A percentile compares a stretch with the other conserved stretches of the same genome.
Evolutionary conservation across 2,797 vertebrate species (phyloP).

Genomic region (Sebastes jordani): DNA sequence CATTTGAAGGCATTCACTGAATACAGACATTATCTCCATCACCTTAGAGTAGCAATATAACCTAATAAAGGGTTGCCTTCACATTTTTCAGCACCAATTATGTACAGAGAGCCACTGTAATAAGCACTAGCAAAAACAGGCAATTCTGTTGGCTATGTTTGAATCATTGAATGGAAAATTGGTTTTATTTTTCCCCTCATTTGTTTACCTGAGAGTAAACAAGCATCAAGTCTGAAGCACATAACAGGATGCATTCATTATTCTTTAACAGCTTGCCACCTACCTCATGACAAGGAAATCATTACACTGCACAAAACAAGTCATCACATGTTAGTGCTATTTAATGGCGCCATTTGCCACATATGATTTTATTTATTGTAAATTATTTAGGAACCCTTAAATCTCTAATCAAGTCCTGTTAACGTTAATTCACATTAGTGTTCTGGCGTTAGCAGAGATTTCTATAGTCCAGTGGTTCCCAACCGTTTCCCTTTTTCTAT

Average conservation of each 20-base stretch:
- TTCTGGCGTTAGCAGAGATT: not conserved
- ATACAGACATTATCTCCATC: not conserved
- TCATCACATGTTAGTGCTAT: not conserved
- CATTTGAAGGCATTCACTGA: not conserved
- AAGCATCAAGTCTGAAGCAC: not conserved
- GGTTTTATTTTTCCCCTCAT: not conserved
- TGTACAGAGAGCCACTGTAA: not conserved
- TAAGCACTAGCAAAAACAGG: not conserved
- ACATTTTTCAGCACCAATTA: not conserved
- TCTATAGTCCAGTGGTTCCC: not conserved
- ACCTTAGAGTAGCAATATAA: not conserved
- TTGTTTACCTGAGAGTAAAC: not conserved
- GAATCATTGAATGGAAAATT: not conserved
- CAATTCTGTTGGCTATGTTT: not conserved
- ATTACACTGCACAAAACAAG: not conserved
- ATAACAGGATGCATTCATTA: conserved; percentile 1
- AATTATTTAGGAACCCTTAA: not conserved
- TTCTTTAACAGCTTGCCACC: not conserved
- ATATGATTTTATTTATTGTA: not conserved
- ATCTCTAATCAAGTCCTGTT: not conserved
- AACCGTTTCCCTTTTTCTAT: not conserved
- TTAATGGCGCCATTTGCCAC: not conserved
- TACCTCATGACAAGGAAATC: not conserved
- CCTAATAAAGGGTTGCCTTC: not conserved
- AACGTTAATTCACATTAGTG: not conserved